These are phyloP conservation scores for Stegophylla sp. DNA, from an alignment of 2,888 invertebrate genomes.

Conservation along the genomic window DNA sequence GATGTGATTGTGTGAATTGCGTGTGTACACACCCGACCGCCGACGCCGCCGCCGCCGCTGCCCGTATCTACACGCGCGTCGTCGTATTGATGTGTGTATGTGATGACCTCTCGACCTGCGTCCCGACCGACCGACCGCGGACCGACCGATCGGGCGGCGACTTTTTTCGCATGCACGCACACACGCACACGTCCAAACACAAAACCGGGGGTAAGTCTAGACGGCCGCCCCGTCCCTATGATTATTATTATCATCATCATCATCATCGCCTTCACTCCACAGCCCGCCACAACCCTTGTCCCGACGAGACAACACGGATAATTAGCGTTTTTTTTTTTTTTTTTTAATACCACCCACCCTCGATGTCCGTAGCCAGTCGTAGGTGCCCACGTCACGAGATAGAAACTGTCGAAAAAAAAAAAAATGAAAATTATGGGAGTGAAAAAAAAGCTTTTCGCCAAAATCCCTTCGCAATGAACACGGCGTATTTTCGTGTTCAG, in stretches of 20 bases:
- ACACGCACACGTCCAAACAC: neutral
- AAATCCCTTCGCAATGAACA: too few species aligned
- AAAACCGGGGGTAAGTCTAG: conserved; percentile 32
- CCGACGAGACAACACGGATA: too few species aligned
- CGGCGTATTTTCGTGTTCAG: too few species aligned
- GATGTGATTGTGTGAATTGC: conserved; percentile 52
- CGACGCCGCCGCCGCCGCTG: neutral
- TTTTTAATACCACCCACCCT: too few species aligned
- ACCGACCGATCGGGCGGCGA: neutral
- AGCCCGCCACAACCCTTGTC: too few species aligned
- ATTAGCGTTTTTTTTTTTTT: too few species aligned
- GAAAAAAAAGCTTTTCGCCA: too few species aligned
- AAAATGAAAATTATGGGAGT: too few species aligned
- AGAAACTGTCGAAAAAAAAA: too few species aligned
- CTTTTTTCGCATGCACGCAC: neutral
- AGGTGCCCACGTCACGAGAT: too few species aligned
- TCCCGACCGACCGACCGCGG: conserved; percentile 16
- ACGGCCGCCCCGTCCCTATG: conserved; percentile 13
- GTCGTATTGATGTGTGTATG: conserved; percentile 54
- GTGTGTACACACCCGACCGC: conserved; percentile 27
- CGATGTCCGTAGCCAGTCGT: too few species aligned
- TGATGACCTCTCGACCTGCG: conserved; percentile 52
- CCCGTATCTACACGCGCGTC: neutral
- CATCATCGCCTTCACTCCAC: conserved; percentile 24
- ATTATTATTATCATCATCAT: conserved; percentile 16